A percentile compares a stretch with the other conserved stretches of the same genome.
These are phyloP conservation scores for Lycocerus yunnanus DNA, from an alignment of 2,888 invertebrate species.

Conservation along the genomic window DNA sequence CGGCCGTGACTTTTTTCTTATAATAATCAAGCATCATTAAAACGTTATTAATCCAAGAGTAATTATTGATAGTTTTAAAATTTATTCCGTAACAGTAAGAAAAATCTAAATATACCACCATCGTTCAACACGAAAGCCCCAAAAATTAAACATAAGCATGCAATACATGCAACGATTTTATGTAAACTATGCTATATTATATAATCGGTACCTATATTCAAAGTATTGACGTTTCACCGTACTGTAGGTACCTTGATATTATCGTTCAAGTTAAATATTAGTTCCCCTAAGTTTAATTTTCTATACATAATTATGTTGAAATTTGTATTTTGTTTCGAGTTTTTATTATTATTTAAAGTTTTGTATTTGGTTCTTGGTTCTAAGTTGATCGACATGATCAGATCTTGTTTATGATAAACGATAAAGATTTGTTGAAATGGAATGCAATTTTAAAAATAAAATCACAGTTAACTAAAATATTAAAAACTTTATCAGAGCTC, in stretches of 20 bases:
- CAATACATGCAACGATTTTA: background rate
- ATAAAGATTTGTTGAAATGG: background rate
- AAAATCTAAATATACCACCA: background rate
- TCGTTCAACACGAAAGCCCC: background rate
- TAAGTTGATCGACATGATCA: background rate
- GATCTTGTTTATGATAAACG: background rate
- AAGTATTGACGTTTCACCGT: background rate
- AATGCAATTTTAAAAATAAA: no score
- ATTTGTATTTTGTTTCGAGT: no score
- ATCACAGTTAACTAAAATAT: no score
- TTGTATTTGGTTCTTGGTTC: background rate
- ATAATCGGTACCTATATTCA: background rate
- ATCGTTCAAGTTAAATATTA: background rate
- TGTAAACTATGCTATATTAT: background rate
- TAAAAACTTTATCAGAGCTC: no score
- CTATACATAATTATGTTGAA: background rate
- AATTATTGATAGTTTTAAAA: background rate
- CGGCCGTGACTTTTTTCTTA: background rate
- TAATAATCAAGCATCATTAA: background rate
- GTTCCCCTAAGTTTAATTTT: background rate
- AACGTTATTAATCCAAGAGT: background rate
- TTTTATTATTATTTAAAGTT: background rate
- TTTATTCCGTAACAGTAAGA: background rate
- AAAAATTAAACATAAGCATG: background rate
- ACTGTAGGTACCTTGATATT: background rate